Percentiles rank a stretch among this genome's conserved stretches.
Conservation (phyloP, 2,888 invertebrate genomes). For the Drosophila borealis region DNA sequence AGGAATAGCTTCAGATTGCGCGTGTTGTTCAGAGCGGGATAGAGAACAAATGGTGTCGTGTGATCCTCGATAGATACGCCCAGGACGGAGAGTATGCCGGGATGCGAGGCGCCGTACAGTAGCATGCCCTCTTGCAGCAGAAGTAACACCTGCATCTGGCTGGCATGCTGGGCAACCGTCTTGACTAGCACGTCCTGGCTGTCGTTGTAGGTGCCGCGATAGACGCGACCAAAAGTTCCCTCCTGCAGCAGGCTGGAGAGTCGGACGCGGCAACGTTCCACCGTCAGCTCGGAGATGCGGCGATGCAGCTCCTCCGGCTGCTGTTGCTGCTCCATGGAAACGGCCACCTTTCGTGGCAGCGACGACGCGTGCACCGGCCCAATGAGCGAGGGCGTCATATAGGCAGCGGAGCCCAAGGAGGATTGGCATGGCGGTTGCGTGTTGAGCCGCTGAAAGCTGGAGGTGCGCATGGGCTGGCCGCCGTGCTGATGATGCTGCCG, state of each 20-base stretch:
- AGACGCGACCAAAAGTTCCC: constrained; percentile 95
- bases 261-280: constrained; percentile 90
- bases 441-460: constrained; percentile 84
- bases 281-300: constrained; percentile 85
- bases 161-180: constrained; percentile 95
- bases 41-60: constrained; percentile 94
- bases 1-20: constrained; percentile 85
- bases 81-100: constrained; percentile 92
- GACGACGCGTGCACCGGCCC: constrained; percentile 82
- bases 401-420: constrained; percentile 72
- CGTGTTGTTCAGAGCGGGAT: constrained; percentile 87
- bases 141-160: constrained; percentile 94
- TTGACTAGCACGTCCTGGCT: constrained; percentile 92
- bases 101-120: constrained; percentile 88
- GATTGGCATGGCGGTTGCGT: constrained; percentile 81
- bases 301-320: constrained; percentile 84
- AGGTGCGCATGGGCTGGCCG: constrained; percentile 84
- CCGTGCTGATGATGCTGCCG: constrained; percentile 82
- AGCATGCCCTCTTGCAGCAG: constrained; percentile 90
- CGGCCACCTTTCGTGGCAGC: constrained; percentile 81
- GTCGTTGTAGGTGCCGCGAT: constrained; percentile 92
- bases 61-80: constrained; percentile 96
- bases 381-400: constrained; percentile 82
- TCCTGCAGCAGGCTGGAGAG: constrained; percentile 91
- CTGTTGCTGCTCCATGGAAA: constrained; percentile 74